phyloP scores from a whole-genome alignment of 2,113 vertebrate species.

The Brachyhypopomus occidentalis region DNA sequence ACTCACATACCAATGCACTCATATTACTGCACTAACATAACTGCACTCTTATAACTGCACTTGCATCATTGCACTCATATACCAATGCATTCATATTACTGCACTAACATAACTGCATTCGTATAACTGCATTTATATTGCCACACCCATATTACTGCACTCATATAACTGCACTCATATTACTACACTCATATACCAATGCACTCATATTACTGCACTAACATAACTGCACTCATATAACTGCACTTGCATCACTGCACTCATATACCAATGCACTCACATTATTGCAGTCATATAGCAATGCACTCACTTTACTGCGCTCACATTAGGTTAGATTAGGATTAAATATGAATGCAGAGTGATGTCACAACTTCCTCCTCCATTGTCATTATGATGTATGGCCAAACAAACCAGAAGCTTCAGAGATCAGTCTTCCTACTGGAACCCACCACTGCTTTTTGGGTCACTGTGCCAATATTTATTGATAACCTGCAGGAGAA shows the following conservation, averaged over 20 bases:
- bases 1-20: background rate
- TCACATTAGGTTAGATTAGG: background rate
- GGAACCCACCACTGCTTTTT: conserved; percentile 1
- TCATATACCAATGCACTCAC: too few species aligned
- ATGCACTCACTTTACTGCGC: too few species aligned
- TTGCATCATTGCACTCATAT: background rate
- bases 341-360: too few species aligned
- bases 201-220: background rate
- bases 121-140: too few species aligned
- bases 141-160: background rate
- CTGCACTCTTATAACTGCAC: too few species aligned
- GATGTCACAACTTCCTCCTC: background rate
- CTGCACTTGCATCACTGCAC: background rate
- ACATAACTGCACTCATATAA: too few species aligned
- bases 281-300: too few species aligned
- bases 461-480: conserved; percentile 3
- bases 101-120: background rate
- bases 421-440: conserved; percentile 5
- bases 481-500: conserved; percentile 17
- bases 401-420: background rate
- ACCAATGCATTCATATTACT: background rate
- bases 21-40: too few species aligned
- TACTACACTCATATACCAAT: background rate
- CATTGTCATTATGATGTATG: conserved; percentile 29
- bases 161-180: too few species aligned